Evolutionary conservation across 2,888 invertebrate genomes (phyloP).

Genomic region (Lissocephala sabroskyi): DNA sequence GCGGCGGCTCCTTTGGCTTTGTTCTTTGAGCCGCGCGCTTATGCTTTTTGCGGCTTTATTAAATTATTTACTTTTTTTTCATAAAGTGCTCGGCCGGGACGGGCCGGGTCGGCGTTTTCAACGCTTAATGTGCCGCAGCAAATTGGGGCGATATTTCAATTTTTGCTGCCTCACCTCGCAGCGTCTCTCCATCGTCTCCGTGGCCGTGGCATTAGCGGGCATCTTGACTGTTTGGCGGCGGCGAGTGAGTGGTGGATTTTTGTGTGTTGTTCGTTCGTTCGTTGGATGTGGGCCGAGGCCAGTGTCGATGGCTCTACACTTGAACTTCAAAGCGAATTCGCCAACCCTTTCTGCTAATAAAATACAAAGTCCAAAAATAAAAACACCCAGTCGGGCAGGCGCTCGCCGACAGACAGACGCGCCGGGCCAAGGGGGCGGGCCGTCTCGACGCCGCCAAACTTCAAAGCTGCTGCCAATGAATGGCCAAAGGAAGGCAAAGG

Average conservation of each 20-base stretch:
- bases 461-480: slow-evolving; percentile 1
- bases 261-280: neutral
- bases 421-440: too few species aligned
- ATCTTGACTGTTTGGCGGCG: too few species aligned
- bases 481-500: neutral
- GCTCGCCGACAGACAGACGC: slow-evolving; percentile 1
- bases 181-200: neutral
- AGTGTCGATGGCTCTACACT: slow-evolving; percentile 30
- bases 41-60: slow-evolving; percentile 46
- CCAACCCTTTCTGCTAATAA: slow-evolving; percentile 59
- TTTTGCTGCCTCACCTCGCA: slow-evolving; percentile 39
- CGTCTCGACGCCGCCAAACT: neutral
- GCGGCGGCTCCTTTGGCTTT: slow-evolving; percentile 42
- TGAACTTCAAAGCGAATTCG: slow-evolving; percentile 52
- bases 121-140: slow-evolving; percentile 32
- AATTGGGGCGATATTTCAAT: slow-evolving; percentile 60
- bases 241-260: too few species aligned
- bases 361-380: slow-evolving; percentile 49
- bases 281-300: neutral
- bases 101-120: slow-evolving; percentile 3
- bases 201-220: neutral
- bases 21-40: slow-evolving; percentile 56
- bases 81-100: slow-evolving; percentile 33
- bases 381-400: slow-evolving; percentile 13
- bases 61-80: slow-evolving; percentile 64